A percentile compares a stretch with the other conserved stretches of the same genome.
phyloP scores from a whole-genome alignment of 1,140 invertebrate genomes.

The Nixonia krombeini region DNA sequence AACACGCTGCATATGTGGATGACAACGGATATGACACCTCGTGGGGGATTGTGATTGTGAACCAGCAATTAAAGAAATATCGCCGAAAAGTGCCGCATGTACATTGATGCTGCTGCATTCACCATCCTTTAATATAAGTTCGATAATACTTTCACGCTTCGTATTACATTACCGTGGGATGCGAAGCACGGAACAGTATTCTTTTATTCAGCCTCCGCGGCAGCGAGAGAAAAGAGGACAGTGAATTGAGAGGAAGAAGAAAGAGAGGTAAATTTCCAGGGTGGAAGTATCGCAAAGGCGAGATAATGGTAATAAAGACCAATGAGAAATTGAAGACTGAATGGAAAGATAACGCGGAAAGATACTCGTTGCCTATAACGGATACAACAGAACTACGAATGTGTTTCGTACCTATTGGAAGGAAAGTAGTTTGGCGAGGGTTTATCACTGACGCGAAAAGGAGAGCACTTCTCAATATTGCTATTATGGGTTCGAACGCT shows the following conservation, averaged over 20 bases:
- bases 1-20: slow-evolving; percentile 12
- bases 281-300: background rate
- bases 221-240: background rate
- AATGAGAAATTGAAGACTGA: slow-evolving; percentile 37
- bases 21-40: slow-evolving; percentile 31
- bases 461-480: no score
- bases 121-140: background rate
- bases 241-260: background rate
- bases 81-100: background rate
- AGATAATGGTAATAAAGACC: slow-evolving; percentile 27
- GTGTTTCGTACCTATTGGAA: no score
- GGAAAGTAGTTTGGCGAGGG: no score
- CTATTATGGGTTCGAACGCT: no score
- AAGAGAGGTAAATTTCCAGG: slow-evolving; percentile 6
- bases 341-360: slow-evolving; percentile 32
- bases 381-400: no score
- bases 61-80: slow-evolving; percentile 3
- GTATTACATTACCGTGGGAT: no score
- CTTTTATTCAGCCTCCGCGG: background rate
- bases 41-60: no score
- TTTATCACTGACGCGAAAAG: no score
- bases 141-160: background rate
- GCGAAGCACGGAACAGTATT: background rate
- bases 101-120: background rate
- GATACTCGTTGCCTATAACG: slow-evolving; percentile 9